These are phyloP conservation scores for Bubalus kerabau DNA, from an alignment of 2,113 vertebrate genomes.

Conservation along the genomic window DNA sequence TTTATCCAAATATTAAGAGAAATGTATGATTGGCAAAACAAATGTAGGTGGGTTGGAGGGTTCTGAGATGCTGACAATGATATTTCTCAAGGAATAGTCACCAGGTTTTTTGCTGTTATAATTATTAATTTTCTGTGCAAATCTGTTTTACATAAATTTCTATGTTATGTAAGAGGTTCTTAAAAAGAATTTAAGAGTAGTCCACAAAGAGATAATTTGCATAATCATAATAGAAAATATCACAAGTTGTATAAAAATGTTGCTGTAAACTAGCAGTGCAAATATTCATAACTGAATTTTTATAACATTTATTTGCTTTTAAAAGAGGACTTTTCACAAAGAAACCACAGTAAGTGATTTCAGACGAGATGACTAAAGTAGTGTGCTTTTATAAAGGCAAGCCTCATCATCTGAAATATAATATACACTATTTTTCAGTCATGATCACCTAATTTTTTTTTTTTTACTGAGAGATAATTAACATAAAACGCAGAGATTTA, in stretches of 20 bases:
- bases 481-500: not conserved
- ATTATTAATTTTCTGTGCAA: not conserved
- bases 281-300: not conserved
- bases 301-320: not conserved
- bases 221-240: not conserved
- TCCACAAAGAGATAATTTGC: not conserved
- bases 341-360: not conserved
- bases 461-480: not conserved
- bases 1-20: not conserved
- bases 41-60: not conserved
- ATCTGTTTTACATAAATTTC: not conserved
- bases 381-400: conserved; percentile 2
- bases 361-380: not conserved
- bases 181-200: not conserved
- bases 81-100: not conserved
- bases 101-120: not conserved
- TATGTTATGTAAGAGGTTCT: not conserved
- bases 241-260: not conserved
- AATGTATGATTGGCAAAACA: not conserved
- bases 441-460: not conserved
- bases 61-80: not conserved
- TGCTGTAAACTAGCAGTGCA: not conserved
- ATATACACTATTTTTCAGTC: not conserved
- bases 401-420: not conserved
- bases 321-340: not conserved